Evolutionary conservation across 2,888 invertebrate species (phyloP), one percentile per base, ranked within the genome.

Genomic region (Drosophila mercatorum): DNA sequence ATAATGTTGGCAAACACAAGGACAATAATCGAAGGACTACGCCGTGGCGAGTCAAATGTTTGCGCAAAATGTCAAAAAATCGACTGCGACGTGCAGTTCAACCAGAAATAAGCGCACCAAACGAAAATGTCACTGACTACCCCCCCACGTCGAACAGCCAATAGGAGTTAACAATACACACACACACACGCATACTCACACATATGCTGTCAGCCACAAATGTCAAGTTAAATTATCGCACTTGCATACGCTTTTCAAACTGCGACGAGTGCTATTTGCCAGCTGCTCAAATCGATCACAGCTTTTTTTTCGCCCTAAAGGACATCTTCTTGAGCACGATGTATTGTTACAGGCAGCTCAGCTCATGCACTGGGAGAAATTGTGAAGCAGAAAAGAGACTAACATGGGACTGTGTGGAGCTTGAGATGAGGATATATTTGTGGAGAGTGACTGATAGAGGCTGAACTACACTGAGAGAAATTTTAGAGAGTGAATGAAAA

Each of bases 51-150:
- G 53, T 41, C 44, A 75, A 72, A 82, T 81, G 84, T 80, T 77
- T 83, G 83, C 84, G 67, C 76, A 74, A 80, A 80, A 85, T 84
- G 80, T 84, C 82, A 55, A 82, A 84, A 89, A 88, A 90, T 88
- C 85, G 73, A 72, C 73, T 74, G 69, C 51, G 73, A 70, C 51
- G 56, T 72, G 79, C 76, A 77, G 78, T 66, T 83, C 75, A 89
- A 89, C 75, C 90, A 80, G 73, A 83, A 78, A 55, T 80, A 88
- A 89, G 83, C 78, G 86, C 67, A 70, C 73, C 73, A 69, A 78
- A 66, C 80, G 12, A 17, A 74, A 78, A 80, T 83, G 75, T 67
- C 83, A 81, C 71, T 75, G 77, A 77, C 83, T 78, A 65, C 51
- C 55, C 64, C 68, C 28, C 49, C 10, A 17, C 17, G 17, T 34